Base-by-base conservation (phyloP, 2,888 invertebrate species). In the Caenorhabditis virilis region DNA sequence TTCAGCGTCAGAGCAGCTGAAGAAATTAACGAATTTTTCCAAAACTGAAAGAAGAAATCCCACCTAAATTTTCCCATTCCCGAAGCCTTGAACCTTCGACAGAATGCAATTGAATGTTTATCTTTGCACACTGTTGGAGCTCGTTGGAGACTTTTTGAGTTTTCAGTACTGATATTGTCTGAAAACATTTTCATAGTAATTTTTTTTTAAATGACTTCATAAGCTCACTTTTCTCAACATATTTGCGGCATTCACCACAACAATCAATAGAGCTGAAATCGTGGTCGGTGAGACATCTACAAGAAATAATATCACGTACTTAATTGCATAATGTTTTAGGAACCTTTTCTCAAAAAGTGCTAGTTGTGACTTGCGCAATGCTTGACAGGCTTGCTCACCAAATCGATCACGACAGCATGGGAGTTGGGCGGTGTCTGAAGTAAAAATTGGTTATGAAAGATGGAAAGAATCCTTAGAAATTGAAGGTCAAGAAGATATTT, bases 391-490 rank as follows among this genome's bases (percentile, higher is more conserved):
- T 30, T 68, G 60, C 46, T 70, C 67, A 26, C 77, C 77, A 39
- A 76, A 72, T 26, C 74, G 60, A 53, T 77, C 76, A 26, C 72
- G 69, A 43, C 77, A 77, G 50, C 77, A 77, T 41, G 75, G 75
- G 6, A 77, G 69, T 39, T 58, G 49, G n/a, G 74, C 73, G 3
- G 64, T 47, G 54, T 76, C 76, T 77, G 65, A 33, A 76, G n/a
- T n/a, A n/a, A n/a, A n/a, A n/a, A n/a, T n/a, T n/a, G n/a, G n/a
- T n/a, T n/a, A n/a, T n/a, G n/a, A n/a, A n/a, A n/a, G n/a, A n/a
- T n/a, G n/a, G n/a, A n/a, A n/a, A n/a, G n/a, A n/a, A n/a, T n/a
- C n/a, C n/a, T n/a, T n/a, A n/a, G n/a, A n/a, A n/a, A n/a, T n/a
- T n/a, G n/a, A n/a, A n/a, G n/a, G n/a, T n/a, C n/a, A n/a, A n/a